These are phyloP conservation scores for Cervus canadensis DNA, from an alignment of 2,113 vertebrate genomes.

Conservation along the genomic window DNA sequence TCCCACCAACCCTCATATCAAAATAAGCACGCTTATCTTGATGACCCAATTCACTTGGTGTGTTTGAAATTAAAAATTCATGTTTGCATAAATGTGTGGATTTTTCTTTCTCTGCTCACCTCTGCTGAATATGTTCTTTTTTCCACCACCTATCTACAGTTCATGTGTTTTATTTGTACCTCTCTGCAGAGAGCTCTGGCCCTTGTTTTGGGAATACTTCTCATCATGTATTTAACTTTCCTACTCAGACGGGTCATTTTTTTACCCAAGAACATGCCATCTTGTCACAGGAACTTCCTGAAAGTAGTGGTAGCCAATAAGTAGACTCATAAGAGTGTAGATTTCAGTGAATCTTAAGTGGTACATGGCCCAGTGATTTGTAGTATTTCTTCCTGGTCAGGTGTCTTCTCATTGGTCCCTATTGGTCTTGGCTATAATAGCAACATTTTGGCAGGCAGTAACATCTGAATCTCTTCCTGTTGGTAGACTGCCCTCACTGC, in stretches of 20 bases:
- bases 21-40: not conserved
- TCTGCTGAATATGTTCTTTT: not conserved
- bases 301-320: not conserved
- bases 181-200: not conserved
- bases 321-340: not conserved
- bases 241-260: not conserved
- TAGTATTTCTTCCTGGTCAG: not conserved
- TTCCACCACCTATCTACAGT: not conserved
- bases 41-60: not conserved
- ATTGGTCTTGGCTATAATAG: not conserved
- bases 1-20: not conserved
- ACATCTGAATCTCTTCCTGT: not conserved
- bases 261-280: not conserved
- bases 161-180: not conserved
- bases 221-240: not conserved
- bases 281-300: not conserved
- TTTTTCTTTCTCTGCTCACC: not conserved
- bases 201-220: not conserved
- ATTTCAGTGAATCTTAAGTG: not conserved
- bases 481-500: not conserved
- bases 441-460: not conserved
- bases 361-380: not conserved
- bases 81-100: not conserved
- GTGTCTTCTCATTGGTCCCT: not conserved
- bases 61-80: not conserved